These are phyloP conservation scores for Micromussa lordhowensis DNA, from an alignment of 92 coral and sea anemone species.

Conservation along the genomic window DNA sequence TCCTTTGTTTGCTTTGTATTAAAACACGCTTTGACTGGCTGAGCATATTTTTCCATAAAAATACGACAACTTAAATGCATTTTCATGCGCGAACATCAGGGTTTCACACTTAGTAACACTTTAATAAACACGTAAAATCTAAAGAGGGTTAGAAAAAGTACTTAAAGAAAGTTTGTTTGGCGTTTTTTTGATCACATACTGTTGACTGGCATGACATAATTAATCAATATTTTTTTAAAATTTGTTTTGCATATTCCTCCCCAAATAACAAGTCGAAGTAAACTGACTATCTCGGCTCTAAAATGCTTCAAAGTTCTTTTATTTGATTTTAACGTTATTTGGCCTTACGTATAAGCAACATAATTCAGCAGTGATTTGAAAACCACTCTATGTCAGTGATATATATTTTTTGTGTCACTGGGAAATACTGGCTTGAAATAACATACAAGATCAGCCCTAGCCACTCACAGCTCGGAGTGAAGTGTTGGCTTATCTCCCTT, in stretches of 20 bases:
- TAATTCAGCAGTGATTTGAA: neutral
- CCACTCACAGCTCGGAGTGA: neutral
- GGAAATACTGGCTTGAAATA: neutral
- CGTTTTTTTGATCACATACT: neutral
- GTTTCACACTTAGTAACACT: no score
- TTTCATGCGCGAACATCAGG: neutral
- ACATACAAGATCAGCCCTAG: neutral
- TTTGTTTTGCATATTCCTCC: neutral
- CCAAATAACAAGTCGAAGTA: neutral
- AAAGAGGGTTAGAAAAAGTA: no score
- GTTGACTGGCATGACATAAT: neutral
- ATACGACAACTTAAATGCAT: neutral
- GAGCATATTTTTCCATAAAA: neutral
- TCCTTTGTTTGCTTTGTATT: neutral
- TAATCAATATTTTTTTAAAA: neutral
- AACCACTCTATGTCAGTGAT: neutral
- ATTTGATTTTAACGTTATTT: neutral
- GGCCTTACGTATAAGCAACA: neutral
- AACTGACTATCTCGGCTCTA: no score
- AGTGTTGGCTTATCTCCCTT: neutral
- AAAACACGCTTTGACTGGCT: neutral
- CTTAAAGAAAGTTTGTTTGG: neutral
- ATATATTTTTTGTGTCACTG: neutral
- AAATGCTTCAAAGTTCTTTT: neutral
- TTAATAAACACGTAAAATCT: no score